These are phyloP conservation scores for Rhynchomys soricoides DNA, from an alignment of 2,113 vertebrate species.

Conservation along the genomic window DNA sequence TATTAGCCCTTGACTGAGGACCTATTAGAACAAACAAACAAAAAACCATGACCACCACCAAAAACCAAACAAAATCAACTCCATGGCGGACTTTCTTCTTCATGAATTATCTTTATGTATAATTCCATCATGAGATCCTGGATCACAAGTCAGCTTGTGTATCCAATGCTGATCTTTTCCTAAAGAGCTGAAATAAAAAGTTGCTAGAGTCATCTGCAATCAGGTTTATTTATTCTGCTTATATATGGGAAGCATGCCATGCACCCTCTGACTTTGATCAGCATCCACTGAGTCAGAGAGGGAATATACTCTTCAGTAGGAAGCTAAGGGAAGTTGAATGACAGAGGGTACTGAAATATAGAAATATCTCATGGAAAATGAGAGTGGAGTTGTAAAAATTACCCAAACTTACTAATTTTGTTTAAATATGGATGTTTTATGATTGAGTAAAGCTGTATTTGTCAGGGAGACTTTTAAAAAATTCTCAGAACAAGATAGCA, in stretches of 20 bases:
- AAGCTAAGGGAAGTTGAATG: neutral
- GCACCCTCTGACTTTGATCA: neutral
- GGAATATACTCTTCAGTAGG: neutral
- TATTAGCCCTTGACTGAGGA: neutral
- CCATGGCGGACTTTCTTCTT: neutral
- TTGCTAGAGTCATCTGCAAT: too few species aligned
- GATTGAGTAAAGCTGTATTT: neutral
- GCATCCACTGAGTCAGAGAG: too few species aligned
- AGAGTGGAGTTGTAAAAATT: neutral
- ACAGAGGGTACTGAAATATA: neutral
- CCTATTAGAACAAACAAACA: neutral
- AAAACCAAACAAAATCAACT: neutral
- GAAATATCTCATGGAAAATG: neutral
- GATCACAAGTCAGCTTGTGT: neutral
- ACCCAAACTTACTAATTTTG: neutral
- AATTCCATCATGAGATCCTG: neutral
- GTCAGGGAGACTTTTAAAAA: neutral
- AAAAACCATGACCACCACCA: too few species aligned
- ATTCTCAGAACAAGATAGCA: neutral
- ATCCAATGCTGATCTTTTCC: neutral
- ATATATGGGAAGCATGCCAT: fast-evolving
- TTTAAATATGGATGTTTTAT: neutral
- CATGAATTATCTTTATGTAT: neutral
- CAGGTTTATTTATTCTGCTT: neutral
- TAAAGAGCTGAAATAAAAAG: neutral